phyloP scores from a whole-genome alignment of 30 jellyfish, hydroid and myxozoan genomes.

The Nemopilema nomurai region DNA sequence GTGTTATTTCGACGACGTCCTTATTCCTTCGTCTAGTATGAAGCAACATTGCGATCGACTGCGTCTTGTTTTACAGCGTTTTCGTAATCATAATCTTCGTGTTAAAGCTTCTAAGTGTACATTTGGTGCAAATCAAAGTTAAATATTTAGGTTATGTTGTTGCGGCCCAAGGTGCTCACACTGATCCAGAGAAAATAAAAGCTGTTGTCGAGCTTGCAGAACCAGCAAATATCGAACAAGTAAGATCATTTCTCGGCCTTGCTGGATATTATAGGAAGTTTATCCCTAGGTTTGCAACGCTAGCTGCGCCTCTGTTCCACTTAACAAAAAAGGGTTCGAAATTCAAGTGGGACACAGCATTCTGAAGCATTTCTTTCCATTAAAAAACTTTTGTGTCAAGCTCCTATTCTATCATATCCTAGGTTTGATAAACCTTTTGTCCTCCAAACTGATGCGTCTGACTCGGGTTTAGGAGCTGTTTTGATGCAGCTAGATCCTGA shows the following conservation, averaged over 20 bases:
- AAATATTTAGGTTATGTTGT: conserved; percentile 20
- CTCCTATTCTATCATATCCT: conserved; percentile 56
- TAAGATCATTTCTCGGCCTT: conserved; percentile 38
- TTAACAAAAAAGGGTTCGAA: conserved; percentile 24
- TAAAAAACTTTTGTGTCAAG: conserved; percentile 14
- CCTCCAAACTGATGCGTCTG: conserved; percentile 55
- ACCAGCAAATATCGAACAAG: conserved; percentile 30
- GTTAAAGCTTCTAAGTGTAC: conserved; percentile 45
- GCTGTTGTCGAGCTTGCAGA: conserved; percentile 28
- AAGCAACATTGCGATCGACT: conserved; percentile 22
- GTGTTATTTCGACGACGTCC: too few relatives aligned
- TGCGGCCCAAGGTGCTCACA: conserved; percentile 36
- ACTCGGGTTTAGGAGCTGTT: conserved; percentile 38
- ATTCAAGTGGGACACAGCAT: conserved; percentile 21
- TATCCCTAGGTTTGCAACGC: conserved; percentile 45
- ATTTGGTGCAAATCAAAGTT: conserved; percentile 44
- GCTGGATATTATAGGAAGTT: too few relatives aligned
- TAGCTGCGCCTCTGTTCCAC: conserved; percentile 51
- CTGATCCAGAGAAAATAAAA: conserved; percentile 28
- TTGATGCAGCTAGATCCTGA: conserved; percentile 11
- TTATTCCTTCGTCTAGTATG: conserved; percentile 18
- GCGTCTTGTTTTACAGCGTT: conserved; percentile 10
- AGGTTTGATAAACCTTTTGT: conserved; percentile 28
- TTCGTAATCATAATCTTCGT: conserved; percentile 34
- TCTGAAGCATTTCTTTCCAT: conserved; percentile 28